Conservation (phyloP, 2,888 invertebrate species). For the Melieria omissa region DNA sequence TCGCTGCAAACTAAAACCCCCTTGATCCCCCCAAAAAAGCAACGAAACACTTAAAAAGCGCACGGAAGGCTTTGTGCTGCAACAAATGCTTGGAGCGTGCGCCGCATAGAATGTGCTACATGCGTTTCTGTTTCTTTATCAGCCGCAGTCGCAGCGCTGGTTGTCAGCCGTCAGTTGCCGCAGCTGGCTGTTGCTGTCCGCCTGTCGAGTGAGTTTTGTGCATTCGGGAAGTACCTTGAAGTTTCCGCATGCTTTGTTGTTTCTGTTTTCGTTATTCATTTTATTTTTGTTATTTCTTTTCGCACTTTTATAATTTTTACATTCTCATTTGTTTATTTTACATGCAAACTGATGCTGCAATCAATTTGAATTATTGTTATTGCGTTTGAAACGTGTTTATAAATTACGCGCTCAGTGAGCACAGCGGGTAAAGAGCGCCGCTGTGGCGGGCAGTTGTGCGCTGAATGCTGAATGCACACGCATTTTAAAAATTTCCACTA, state of each 20-base stretch:
- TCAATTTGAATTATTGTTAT: slow-evolving; percentile 26
- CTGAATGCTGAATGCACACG: no score
- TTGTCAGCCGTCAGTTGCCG: not conserved
- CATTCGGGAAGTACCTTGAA: slow-evolving; percentile 62
- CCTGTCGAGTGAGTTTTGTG: slow-evolving; percentile 32
- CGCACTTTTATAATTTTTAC: slow-evolving; percentile 20
- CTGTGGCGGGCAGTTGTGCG: no score
- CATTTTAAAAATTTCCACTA: no score
- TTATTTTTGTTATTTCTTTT: slow-evolving; percentile 21
- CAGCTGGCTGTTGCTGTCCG: not conserved
- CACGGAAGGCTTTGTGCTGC: no score
- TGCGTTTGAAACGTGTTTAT: not conserved
- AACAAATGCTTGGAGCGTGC: no score
- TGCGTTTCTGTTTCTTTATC: no score
- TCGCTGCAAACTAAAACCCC: no score
- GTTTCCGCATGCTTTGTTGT: slow-evolving; percentile 49
- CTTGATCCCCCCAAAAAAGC: no score
- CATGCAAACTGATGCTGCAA: slow-evolving; percentile 16
- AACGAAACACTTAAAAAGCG: no score
- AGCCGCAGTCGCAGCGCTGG: not conserved
- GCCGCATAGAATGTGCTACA: no score
- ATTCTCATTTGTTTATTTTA: slow-evolving; percentile 22
- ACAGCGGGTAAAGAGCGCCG: no score
- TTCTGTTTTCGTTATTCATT: slow-evolving; percentile 28
- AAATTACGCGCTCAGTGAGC: not conserved